Evolutionary conservation across 2,888 invertebrate genomes (phyloP).

Genomic region (Zaprionus obscuricornis): DNA sequence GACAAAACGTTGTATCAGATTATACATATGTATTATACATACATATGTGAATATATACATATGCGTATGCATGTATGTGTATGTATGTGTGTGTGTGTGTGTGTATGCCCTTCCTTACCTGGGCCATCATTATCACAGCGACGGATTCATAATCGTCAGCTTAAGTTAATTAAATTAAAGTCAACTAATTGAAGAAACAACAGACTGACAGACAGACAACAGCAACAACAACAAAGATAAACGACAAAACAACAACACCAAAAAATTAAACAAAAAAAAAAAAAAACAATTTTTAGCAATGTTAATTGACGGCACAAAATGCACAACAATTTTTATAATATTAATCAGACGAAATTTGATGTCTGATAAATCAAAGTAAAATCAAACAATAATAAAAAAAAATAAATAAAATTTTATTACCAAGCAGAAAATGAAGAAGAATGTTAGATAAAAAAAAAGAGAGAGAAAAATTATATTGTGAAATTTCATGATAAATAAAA

Average conservation of each 20-base stretch:
- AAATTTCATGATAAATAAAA: too few species aligned
- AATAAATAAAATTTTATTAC: too few species aligned
- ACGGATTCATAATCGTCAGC: slow-evolving; percentile 49
- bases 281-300: not conserved
- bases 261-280: not conserved
- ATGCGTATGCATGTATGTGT: too few species aligned
- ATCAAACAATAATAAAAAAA: slow-evolving; percentile 19
- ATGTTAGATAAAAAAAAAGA: too few species aligned
- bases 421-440: too few species aligned
- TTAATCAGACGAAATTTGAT: slow-evolving; percentile 25
- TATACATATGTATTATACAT: slow-evolving; percentile 6
- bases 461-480: too few species aligned
- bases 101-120: slow-evolving; percentile 18
- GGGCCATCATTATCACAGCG: slow-evolving; percentile 35
- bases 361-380: too few species aligned
- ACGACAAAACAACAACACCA: slow-evolving; percentile 12
- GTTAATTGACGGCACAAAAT: slow-evolving; percentile 39
- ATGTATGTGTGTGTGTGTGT: slow-evolving; percentile 19
- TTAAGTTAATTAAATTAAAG: slow-evolving; percentile 61
- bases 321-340: slow-evolving; percentile 22
- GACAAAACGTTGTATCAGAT: not conserved
- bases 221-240: slow-evolving; percentile 8
- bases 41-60: too few species aligned
- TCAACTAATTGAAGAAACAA: slow-evolving; percentile 43
- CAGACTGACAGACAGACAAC: slow-evolving; percentile 17